These are phyloP conservation scores for Sminthurinus aureus DNA, from an alignment of 2,888 invertebrate genomes.

Conservation along the genomic window DNA sequence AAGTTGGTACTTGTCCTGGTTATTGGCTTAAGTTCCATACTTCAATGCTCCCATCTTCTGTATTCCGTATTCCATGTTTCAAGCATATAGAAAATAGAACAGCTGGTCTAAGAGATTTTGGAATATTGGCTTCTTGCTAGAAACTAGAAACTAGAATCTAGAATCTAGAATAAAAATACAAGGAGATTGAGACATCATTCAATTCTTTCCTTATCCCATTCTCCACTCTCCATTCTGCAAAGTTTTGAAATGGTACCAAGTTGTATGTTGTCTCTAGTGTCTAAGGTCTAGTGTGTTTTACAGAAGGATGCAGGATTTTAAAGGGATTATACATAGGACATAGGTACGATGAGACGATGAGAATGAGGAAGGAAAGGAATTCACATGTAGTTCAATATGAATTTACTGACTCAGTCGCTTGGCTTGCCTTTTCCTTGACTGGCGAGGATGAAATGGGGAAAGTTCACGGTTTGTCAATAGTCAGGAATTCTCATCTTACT, in stretches of 20 bases:
- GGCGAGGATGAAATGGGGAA: constrained; percentile 21
- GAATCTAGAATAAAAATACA: neutral
- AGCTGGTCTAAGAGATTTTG: too few relatives aligned
- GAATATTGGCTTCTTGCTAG: too few relatives aligned
- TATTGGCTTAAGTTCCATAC: too few relatives aligned
- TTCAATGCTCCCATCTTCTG: too few relatives aligned
- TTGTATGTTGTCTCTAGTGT: too few relatives aligned
- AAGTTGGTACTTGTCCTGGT: too few relatives aligned
- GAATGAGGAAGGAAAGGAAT: neutral
- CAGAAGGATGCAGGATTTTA: too few relatives aligned
- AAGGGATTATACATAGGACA: too few relatives aligned
- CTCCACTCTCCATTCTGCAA: constrained; percentile 21
- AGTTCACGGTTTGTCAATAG: constrained; percentile 29
- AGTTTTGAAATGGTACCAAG: constrained; percentile 3
- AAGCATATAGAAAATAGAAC: too few relatives aligned
- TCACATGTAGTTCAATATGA: constrained; percentile 18
- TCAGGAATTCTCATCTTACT: constrained; percentile 23
- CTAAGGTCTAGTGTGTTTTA: too few relatives aligned
- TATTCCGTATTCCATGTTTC: too few relatives aligned
- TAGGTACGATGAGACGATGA: neutral
- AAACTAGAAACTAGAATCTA: too few relatives aligned
- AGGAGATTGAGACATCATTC: neutral
- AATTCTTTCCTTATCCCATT: constrained; percentile 7
- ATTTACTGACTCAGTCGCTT: constrained; percentile 37
- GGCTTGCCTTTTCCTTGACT: constrained; percentile 24